Conservation (phyloP, 2,797 vertebrate species). For the Sebastes iracundus region DNA sequence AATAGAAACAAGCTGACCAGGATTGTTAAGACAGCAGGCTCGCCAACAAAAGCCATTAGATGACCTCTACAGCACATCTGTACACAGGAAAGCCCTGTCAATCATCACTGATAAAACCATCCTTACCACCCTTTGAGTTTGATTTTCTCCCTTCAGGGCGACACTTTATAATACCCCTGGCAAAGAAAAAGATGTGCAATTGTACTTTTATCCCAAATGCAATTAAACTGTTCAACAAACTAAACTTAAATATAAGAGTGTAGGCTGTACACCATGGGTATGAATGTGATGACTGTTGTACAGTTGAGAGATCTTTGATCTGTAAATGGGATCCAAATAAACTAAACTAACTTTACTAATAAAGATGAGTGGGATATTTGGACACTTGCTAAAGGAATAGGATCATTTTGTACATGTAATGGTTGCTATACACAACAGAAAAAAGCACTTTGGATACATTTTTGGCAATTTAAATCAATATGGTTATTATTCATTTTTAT, state of each 20-base stretch:
- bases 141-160: not conserved
- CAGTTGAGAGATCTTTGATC: not conserved
- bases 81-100: not conserved
- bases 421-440: not conserved
- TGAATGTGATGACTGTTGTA: not conserved
- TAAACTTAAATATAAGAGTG: not conserved
- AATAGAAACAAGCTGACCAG: not conserved
- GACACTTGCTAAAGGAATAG: not conserved
- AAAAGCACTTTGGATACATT: not conserved
- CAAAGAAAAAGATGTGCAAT: not conserved
- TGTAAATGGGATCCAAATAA: not conserved
- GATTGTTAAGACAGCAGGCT: not conserved
- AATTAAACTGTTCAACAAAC: not conserved
- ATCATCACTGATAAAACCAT: not conserved
- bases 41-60: not conserved
- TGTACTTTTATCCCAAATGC: not conserved
- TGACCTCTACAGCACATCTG: not conserved
- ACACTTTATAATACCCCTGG: not conserved
- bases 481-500: rapidly evolving
- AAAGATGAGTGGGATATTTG: not conserved
- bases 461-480: rapidly evolving
- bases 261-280: not conserved
- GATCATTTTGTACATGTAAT: not conserved
- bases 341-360: not conserved
- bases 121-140: not conserved